Conservation (phyloP, 2,797 vertebrate species). For the Otolemur crassicaudatus region DNA sequence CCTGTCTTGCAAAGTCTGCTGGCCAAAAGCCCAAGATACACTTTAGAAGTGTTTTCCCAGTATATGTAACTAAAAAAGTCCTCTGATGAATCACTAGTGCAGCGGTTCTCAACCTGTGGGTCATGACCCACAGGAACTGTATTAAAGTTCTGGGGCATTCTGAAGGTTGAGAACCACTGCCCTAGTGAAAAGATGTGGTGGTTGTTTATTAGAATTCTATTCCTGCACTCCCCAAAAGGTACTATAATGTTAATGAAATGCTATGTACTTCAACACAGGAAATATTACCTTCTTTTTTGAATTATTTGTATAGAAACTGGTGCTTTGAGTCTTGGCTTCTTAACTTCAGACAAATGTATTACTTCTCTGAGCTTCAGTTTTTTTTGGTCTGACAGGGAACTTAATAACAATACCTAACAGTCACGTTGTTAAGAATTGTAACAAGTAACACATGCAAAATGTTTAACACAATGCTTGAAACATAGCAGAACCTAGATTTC, state of each 20-base stretch:
- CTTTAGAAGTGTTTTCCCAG: background rate
- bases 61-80: constrained; percentile 29
- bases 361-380: constrained; percentile 28
- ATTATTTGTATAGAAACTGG: constrained; percentile 43
- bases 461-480: background rate
- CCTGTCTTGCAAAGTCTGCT: background rate
- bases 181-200: background rate
- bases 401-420: background rate
- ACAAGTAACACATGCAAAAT: background rate
- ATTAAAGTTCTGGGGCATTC: too few species aligned
- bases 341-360: background rate
- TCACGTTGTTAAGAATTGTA: background rate
- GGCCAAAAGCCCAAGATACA: constrained; percentile 49
- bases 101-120: too few species aligned
- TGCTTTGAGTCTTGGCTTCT: background rate
- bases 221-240: background rate
- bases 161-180: too few species aligned
- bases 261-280: constrained; percentile 29
- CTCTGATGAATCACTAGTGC: background rate
- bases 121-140: too few species aligned
- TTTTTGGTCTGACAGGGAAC: background rate
- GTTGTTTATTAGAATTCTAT: constrained; percentile 44
- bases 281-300: constrained; percentile 32
- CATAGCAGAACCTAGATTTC: background rate
- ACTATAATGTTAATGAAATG: constrained; percentile 24